A percentile compares a stretch with the other conserved stretches of the same genome.
These are phyloP conservation scores for Anhinga rufa DNA, from an alignment of 2,113 vertebrate genomes.

Conservation along the genomic window DNA sequence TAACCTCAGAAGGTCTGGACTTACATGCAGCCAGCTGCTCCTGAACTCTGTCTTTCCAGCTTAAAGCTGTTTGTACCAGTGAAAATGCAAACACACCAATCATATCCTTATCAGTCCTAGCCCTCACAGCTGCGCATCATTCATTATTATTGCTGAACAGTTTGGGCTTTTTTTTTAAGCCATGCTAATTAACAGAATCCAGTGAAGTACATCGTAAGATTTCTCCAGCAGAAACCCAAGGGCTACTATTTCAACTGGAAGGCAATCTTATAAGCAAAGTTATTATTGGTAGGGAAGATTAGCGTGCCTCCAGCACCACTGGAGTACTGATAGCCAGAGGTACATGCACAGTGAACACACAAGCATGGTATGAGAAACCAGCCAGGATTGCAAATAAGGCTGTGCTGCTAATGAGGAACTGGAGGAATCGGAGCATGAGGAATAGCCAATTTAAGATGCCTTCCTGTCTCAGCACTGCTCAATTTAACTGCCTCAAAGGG, in stretches of 20 bases:
- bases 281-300: neutral
- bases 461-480: neutral
- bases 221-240: neutral
- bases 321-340: neutral
- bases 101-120: neutral
- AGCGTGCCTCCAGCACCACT: neutral
- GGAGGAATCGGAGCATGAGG: neutral
- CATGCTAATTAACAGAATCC: neutral
- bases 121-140: neutral
- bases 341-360: neutral
- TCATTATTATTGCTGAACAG: neutral
- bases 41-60: neutral
- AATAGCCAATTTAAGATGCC: neutral
- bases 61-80: neutral
- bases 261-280: neutral
- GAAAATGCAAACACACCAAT: neutral
- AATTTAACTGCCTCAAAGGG: neutral
- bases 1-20: neutral
- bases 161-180: neutral
- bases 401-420: neutral
- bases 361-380: neutral
- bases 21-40: neutral
- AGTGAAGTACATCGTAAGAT: neutral
- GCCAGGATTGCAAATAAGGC: neutral
- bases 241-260: neutral